These are phyloP conservation scores for Amazona vittata DNA, from an alignment of 2,113 vertebrate genomes.

Conservation along the genomic window DNA sequence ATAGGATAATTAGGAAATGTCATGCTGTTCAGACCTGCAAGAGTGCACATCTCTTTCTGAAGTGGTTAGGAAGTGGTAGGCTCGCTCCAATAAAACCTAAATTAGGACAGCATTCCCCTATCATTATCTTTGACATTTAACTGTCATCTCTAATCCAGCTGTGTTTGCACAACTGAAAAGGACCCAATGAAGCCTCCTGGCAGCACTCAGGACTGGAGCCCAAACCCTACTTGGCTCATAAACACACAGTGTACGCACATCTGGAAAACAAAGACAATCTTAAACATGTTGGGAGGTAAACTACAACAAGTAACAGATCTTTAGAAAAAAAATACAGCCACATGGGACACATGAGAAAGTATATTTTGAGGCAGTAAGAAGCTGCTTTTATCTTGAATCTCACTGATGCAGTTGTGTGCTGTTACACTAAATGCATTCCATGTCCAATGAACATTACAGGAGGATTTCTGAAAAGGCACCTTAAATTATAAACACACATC, in stretches of 20 bases:
- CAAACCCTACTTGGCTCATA: not conserved
- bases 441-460: not conserved
- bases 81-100: not conserved
- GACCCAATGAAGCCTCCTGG: not conserved
- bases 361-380: not conserved
- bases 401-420: not conserved
- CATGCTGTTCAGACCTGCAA: not conserved
- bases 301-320: not conserved
- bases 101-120: slow-evolving; percentile 31
- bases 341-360: not conserved
- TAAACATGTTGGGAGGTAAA: not conserved
- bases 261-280: not conserved
- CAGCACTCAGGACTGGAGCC: not conserved
- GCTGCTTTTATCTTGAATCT: not conserved
- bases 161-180: not conserved
- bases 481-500: not conserved
- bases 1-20: slow-evolving; percentile 13
- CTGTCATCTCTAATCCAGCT: slow-evolving; percentile 23
- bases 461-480: not conserved
- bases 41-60: not conserved
- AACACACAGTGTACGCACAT: not conserved
- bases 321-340: not conserved
- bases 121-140: slow-evolving; percentile 10
- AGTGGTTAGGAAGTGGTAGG: not conserved
- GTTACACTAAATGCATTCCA: not conserved